A percentile compares a stretch with the other conserved stretches of the same genome.
Evolutionary conservation across 2,113 vertebrate species (phyloP).

Genomic region (Sorex fumeus): DNA sequence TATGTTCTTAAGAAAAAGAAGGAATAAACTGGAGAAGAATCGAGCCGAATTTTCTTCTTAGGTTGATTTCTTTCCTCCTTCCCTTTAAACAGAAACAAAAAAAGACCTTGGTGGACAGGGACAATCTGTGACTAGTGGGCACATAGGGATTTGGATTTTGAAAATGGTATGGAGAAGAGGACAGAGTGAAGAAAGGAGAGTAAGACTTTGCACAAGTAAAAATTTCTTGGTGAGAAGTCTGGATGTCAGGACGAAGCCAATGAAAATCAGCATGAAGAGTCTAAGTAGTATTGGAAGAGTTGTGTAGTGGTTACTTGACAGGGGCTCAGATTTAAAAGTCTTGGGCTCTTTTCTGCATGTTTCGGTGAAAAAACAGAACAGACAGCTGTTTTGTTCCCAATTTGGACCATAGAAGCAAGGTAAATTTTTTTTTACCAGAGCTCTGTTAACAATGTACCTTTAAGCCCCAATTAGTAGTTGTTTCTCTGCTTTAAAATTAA

Average conservation of each 20-base stretch:
- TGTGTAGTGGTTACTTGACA: slow-evolving; percentile 57
- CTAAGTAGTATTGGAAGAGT: slow-evolving; percentile 44
- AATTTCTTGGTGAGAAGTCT: slow-evolving; percentile 37
- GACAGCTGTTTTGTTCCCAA: slow-evolving; percentile 84
- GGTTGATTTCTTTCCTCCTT: slow-evolving; percentile 63
- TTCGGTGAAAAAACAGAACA: slow-evolving; percentile 46
- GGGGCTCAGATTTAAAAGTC: slow-evolving; percentile 65
- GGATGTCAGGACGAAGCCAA: slow-evolving; percentile 56
- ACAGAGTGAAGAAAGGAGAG: slow-evolving; percentile 39
- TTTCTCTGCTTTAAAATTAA: slow-evolving; percentile 84
- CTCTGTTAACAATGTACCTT: slow-evolving; percentile 77
- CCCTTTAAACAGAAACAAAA: slow-evolving; percentile 64
- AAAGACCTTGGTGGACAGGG: background rate
- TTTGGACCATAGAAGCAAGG: slow-evolving; percentile 75
- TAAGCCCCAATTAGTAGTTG: slow-evolving; percentile 82
- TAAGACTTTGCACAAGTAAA: slow-evolving; percentile 47
- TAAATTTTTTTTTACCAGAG: slow-evolving; percentile 76
- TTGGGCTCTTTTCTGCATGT: slow-evolving; percentile 67
- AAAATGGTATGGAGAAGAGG: slow-evolving; percentile 49
- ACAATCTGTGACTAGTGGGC: background rate
- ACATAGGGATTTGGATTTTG: slow-evolving; percentile 59
- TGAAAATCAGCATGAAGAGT: slow-evolving; percentile 61
- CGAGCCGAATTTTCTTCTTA: slow-evolving; percentile 41
- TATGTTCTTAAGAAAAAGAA: slow-evolving; percentile 59
- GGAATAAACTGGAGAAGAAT: slow-evolving; percentile 41